Base-by-base conservation (phyloP, 2,797 vertebrate species). In the Fistularia commersonii region DNA sequence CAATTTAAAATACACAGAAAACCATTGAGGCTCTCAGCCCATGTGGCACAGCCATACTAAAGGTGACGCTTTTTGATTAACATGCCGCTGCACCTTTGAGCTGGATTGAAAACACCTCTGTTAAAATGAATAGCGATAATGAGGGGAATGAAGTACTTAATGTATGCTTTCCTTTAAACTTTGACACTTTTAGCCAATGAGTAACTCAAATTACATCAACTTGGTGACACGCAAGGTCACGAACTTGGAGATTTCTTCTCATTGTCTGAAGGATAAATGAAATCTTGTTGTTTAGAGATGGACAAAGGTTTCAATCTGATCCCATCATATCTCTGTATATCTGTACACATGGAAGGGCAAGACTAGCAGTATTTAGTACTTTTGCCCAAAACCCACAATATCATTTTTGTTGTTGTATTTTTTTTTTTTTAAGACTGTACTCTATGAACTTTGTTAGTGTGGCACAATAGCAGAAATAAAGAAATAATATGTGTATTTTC, bases 1-100 rank as follows among this genome's bases (percentile, higher is more conserved):
- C 52, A 66, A 49, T 71, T 71, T 62, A 40, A 48, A 62, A 63
- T 38, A 36, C 51, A 58, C 36, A 33, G 45, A 31, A 44, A 10
- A 50, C 13, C 14, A 43, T 52, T 48, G 4, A 11, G 46, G 48
- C 51, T 48, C 39, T 51, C 55, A 44, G 45, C 31, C 49, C 5
- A 11, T 8, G 15, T 37, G 37, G 6, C 31, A 5, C 49, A 7
- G 35, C 39, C 37, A 42, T 48, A 32, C 34, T 32, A 1, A 13
- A 41, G 41, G 23, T 56, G 23, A 59, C 41, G 51, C 50, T 51
- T 41, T 69, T 48, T 48, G 44, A 70, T 64, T 53, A 45, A 51
- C 52, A 36, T 49, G 8, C 11, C 1, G 14, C 45, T 15, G 23
- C 23, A 23, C 23, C 23, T 23, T 23, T 23, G 48, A 53, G 13